phyloP scores from a whole-genome alignment of 1,140 invertebrate genomes.

The Thaumetopoea pityocampa region DNA sequence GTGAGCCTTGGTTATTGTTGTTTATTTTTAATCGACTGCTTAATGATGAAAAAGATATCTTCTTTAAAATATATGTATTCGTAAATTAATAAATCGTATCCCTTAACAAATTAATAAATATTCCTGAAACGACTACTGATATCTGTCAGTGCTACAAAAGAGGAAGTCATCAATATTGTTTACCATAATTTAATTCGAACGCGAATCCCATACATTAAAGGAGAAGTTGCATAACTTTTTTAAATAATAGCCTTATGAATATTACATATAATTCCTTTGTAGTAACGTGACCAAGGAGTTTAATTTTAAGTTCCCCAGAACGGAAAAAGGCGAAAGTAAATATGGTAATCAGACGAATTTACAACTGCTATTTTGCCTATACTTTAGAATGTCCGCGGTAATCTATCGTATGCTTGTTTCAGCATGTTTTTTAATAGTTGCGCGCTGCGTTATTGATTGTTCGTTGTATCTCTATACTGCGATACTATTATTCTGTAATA shows the following conservation, averaged over 20 bases:
- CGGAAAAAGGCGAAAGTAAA: slow-evolving; percentile 18
- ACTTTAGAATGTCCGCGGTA: slow-evolving; percentile 8
- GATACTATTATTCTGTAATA: background rate
- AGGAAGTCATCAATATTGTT: too few species aligned
- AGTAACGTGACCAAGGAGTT: background rate
- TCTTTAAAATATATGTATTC: too few species aligned
- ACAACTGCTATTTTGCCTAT: slow-evolving; percentile 4
- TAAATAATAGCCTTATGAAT: slow-evolving; percentile 29
- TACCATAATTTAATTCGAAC: too few species aligned
- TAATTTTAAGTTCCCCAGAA: slow-evolving; percentile 7
- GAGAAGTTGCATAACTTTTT: slow-evolving; percentile 21
- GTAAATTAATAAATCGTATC: too few species aligned
- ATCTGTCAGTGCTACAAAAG: too few species aligned
- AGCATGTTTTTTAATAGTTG: background rate
- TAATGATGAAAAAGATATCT: too few species aligned
- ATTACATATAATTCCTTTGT: slow-evolving; percentile 24
- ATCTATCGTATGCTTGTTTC: background rate
- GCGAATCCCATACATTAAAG: too few species aligned
- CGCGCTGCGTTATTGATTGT: background rate
- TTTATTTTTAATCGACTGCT: too few species aligned
- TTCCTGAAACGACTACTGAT: too few species aligned
- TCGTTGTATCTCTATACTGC: background rate
- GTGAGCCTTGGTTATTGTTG: too few species aligned
- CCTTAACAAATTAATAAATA: too few species aligned
- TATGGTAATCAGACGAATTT: slow-evolving; percentile 22